Evolutionary conservation across 2,888 invertebrate species (phyloP).

Genomic region (Nesidiocoris tenuis): DNA sequence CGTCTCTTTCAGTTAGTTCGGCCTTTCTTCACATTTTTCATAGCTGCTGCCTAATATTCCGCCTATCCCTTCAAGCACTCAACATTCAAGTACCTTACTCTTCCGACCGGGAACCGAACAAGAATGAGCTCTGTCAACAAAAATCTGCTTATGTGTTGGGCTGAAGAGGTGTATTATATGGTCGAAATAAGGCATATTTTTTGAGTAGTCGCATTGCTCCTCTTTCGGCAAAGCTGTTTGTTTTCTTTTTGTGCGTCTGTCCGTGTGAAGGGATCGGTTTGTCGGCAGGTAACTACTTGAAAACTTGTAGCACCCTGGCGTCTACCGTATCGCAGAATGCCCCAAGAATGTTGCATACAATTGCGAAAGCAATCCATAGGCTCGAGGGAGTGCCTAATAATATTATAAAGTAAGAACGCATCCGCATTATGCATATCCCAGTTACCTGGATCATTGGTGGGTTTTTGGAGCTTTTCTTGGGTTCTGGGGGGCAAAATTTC

Average conservation of each 20-base stretch:
- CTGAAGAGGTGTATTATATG: neutral
- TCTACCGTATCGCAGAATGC: no score
- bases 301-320: neutral
- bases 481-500: no score
- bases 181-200: neutral
- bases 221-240: neutral
- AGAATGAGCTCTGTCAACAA: neutral
- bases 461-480: no score
- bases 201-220: neutral
- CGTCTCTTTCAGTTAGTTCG: neutral
- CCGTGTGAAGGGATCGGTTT: neutral
- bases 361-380: no score
- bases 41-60: neutral
- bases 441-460: no score
- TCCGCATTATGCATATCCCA: no score
- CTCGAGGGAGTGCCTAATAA: no score
- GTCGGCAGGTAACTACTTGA: neutral
- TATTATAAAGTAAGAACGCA: no score
- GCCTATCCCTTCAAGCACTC: neutral
- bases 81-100: no score
- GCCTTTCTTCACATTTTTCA: neutral
- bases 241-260: neutral
- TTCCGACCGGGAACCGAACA: neutral
- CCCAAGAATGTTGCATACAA: no score
- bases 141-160: neutral